These are phyloP conservation scores for Cinclus cinclus DNA, from an alignment of 2,113 vertebrate species.

Conservation along the genomic window DNA sequence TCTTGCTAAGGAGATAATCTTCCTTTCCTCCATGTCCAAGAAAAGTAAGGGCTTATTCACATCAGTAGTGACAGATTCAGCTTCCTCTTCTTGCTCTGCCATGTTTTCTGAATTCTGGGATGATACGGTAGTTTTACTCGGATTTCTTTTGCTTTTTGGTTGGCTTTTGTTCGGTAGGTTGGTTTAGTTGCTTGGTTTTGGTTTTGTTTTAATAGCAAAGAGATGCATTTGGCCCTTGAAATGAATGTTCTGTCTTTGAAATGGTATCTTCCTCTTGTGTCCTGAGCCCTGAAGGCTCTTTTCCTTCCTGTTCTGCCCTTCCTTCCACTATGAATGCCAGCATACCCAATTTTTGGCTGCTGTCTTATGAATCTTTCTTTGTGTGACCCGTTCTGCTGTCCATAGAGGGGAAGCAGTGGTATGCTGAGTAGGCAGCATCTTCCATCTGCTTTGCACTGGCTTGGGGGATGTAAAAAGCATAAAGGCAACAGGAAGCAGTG, in stretches of 20 bases:
- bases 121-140: not conserved
- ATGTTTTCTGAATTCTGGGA: not conserved
- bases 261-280: not conserved
- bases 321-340: not conserved
- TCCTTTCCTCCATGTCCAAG: not conserved
- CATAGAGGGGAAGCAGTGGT: not conserved
- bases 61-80: not conserved
- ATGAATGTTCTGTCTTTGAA: not conserved
- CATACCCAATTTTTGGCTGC: not conserved
- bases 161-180: not conserved
- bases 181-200: not conserved
- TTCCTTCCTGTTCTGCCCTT: not conserved
- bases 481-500: not conserved
- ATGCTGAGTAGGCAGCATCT: not conserved
- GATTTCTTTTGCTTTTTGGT: not conserved
- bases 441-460: not conserved
- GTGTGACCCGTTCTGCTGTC: accelerated
- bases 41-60: not conserved
- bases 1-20: not conserved
- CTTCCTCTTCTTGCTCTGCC: not conserved
- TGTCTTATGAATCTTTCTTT: not conserved
- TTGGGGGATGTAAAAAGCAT: not conserved
- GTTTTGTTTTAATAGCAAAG: not conserved
- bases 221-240: not conserved
- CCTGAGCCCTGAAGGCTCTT: not conserved